Evolutionary conservation across 2,113 vertebrate genomes (phyloP), one percentile per base, ranked within the genome.

Genomic region (Odocoileus hemionus): DNA sequence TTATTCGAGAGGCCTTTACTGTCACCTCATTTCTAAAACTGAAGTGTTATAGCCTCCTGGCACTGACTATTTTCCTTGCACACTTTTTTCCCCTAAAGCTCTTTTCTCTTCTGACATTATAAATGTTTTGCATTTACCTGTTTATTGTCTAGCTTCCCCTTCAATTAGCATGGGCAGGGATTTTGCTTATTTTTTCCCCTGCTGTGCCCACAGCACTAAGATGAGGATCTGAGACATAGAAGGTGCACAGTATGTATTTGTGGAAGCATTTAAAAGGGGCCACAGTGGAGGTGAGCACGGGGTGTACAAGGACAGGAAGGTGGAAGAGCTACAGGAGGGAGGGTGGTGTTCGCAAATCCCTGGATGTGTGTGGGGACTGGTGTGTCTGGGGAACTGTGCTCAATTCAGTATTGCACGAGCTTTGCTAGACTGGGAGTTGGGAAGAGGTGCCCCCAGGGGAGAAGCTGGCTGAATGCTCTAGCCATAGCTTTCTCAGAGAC

Each of bases 321-420:
- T 57, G 13, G 47, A 11, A 25, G 57, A 30, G 30, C 36, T 33
- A 14, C 21, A 11, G 17, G 54, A 60, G 55, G 36, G 30, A 47
- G 91, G 30, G 17, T 26, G 33, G 64, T 1, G 7, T 0, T 2
- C 3, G 7, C 52, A 25, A 33, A 26, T 54, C 92, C 39, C 7
- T 0, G 11, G 86, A 23, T 1, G 45, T n/a, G 4, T 43, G 95
- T 2, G 64, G 97, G 61, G 17, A 60, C 16, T 2, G 36, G 8
- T 1, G 15, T 43, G 45, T 55, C 11, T 15, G 17, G 89, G 60
- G 16, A 23, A 28, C 9, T 0, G 3, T 6, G 17, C 10, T 39
- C 13, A 4, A 36, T 3, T 17, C 26, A 10, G 33, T 0, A 6
- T 0, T 0, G 8, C 89, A 55, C 4, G 86, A n/a, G 47, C 39